These are phyloP conservation scores for Jacana jacana DNA, from an alignment of 2,113 vertebrate genomes.

Conservation along the genomic window DNA sequence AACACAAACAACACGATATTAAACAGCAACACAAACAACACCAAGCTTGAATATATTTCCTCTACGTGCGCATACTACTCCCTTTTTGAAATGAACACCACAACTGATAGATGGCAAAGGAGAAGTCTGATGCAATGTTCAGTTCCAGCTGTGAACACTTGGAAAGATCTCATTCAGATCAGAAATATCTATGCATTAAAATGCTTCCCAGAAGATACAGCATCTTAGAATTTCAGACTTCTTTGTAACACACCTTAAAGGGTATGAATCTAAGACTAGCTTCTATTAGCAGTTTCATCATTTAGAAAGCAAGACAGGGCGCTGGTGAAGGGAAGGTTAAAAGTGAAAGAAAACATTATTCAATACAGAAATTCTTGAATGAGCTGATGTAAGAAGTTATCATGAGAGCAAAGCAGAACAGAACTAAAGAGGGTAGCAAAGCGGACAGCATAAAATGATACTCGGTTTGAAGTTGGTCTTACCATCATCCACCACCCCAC, in stretches of 20 bases:
- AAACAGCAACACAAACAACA: background rate
- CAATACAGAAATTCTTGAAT: background rate
- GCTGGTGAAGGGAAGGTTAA: background rate
- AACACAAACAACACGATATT: background rate
- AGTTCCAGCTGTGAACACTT: background rate
- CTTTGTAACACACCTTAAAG: background rate
- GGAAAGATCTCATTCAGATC: background rate
- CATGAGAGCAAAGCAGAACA: background rate
- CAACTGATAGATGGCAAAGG: background rate
- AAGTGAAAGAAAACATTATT: background rate
- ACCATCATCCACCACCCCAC: rapidly evolving
- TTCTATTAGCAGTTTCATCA: background rate
- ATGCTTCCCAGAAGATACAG: background rate
- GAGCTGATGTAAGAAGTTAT: background rate
- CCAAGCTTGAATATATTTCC: background rate
- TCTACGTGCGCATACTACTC: background rate
- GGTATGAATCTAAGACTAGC: background rate
- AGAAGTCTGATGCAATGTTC: background rate
- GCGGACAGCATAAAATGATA: background rate
- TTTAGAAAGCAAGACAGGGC: background rate
- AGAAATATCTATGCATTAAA: background rate
- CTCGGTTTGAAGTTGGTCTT: rapidly evolving
- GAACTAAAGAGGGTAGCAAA: background rate
- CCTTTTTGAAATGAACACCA: background rate
- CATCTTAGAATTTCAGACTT: background rate